phyloP scores from a whole-genome alignment of 2,888 invertebrate genomes.

The Micropterix aruncella region DNA sequence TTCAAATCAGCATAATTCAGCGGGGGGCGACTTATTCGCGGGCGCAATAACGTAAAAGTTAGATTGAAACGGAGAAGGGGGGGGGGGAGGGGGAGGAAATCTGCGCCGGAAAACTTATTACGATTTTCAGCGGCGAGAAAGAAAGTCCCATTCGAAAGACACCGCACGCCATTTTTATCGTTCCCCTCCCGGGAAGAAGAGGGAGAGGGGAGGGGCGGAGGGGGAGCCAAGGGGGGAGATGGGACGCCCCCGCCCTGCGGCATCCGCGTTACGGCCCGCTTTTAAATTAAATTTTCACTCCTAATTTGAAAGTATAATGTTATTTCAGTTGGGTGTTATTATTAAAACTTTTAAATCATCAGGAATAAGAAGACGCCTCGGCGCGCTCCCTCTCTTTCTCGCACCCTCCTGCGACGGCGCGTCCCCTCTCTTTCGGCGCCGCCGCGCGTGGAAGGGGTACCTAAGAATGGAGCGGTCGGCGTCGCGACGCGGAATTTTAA shows the following conservation, averaged over 20 bases:
- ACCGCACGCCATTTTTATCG: neutral
- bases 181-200: neutral
- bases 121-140: neutral
- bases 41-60: neutral
- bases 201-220: too few species aligned
- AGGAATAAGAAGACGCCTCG: constrained; percentile 13
- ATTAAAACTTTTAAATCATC: constrained; percentile 46
- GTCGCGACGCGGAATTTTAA: too few species aligned
- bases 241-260: too few species aligned
- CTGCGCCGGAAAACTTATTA: neutral
- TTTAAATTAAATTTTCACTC: constrained; percentile 46
- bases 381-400: too few species aligned
- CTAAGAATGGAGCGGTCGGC: too few species aligned
- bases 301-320: constrained; percentile 46
- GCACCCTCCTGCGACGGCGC: too few species aligned
- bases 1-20: neutral
- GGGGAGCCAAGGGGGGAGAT: too few species aligned
- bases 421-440: too few species aligned
- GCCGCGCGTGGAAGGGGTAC: too few species aligned
- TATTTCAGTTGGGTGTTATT: constrained; percentile 42
- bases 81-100: neutral
- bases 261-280: constrained; percentile 32
- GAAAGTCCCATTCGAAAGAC: neutral
- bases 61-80: neutral
- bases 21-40: too few species aligned